Evolutionary conservation across 2,888 invertebrate genomes (phyloP), one percentile per base, ranked within the genome.

Genomic region (Acronicta aceris): DNA sequence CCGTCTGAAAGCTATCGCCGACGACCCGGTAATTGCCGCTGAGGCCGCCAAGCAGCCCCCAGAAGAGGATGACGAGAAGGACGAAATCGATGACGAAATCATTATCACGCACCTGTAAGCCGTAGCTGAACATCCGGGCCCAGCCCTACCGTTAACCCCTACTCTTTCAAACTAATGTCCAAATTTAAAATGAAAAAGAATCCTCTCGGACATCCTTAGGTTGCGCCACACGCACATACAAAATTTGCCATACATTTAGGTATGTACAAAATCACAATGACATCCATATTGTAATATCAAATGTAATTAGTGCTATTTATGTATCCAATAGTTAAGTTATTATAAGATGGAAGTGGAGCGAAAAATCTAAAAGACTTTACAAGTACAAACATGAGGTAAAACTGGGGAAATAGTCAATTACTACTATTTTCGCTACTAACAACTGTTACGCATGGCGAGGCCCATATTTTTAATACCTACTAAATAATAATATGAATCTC

Each of bases 21-120:
- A 96, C 74, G 95, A 96, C 80, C 96, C 96, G 45, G 96, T 95
- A 62, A 87, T 95, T 65, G 94, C 94, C 42, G 95, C 95, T 51
- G 96, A 96, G 30, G 97, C 96, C 10, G 96, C 96, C 59, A 95
- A 96, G 63, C 95, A 95, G 69, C 96, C 96, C 42, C 95, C 96
- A 17, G 97, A 97, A 87, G 98, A 98, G 89, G 97, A 97, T 63
- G 98, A 98, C 85, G 98, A 98, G 86, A 97, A 97, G 85, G 98
- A 98, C 90, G 98, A 98, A 89, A 96, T 98, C 81, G 98, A 98
- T 92, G 98, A 98, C 88, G 97, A 98, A 86, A 97, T 98, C 87
- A 96, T 97, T 87, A 97, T 98, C 84, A 98, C 98, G 72, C 97
- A 97, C 90, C 96, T 98, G 85, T 98, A 96, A 87, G 76, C 74